phyloP scores from a whole-genome alignment of 1,140 invertebrate species.

The Mercenaria mercenaria region DNA sequence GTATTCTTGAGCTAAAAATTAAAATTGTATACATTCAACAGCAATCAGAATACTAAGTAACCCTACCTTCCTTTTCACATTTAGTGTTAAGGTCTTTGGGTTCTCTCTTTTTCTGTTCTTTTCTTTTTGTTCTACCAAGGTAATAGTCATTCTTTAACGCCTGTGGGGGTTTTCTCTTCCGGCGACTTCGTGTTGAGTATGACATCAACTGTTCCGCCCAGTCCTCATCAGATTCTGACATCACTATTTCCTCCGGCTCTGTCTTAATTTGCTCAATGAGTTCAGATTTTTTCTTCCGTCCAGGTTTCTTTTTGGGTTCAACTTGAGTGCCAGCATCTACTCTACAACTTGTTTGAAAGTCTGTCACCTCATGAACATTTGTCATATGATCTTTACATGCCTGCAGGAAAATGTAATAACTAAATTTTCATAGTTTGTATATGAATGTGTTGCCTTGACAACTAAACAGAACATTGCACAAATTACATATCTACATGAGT shows the following conservation, averaged over 20 bases:
- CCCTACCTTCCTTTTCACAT: constrained; percentile 23
- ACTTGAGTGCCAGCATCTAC: constrained; percentile 68
- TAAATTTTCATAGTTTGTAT: too few species aligned
- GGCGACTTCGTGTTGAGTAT: constrained; percentile 30
- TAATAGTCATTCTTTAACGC: constrained; percentile 76
- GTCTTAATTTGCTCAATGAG: neutral
- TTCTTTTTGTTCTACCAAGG: constrained; percentile 52
- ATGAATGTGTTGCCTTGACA: too few species aligned
- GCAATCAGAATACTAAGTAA: too few species aligned
- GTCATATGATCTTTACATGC: constrained; percentile 81
- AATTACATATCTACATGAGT: too few species aligned
- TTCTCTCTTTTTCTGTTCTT: constrained; percentile 31
- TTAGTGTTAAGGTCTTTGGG: neutral
- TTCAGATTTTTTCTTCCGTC: constrained; percentile 70
- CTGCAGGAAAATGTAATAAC: too few species aligned
- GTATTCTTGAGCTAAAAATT: too few species aligned
- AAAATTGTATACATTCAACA: too few species aligned
- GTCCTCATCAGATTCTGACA: constrained; percentile 61
- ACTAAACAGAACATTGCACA: too few species aligned
- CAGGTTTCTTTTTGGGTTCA: constrained; percentile 63
- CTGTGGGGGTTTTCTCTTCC: constrained; percentile 69
- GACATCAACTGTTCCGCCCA: constrained; percentile 47
- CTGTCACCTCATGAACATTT: constrained; percentile 61
- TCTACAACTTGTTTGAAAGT: constrained; percentile 27
- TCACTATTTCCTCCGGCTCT: constrained; percentile 3